Base-by-base conservation (phyloP, 1,140 invertebrate genomes). In the Cataglyphis hispanica region DNA sequence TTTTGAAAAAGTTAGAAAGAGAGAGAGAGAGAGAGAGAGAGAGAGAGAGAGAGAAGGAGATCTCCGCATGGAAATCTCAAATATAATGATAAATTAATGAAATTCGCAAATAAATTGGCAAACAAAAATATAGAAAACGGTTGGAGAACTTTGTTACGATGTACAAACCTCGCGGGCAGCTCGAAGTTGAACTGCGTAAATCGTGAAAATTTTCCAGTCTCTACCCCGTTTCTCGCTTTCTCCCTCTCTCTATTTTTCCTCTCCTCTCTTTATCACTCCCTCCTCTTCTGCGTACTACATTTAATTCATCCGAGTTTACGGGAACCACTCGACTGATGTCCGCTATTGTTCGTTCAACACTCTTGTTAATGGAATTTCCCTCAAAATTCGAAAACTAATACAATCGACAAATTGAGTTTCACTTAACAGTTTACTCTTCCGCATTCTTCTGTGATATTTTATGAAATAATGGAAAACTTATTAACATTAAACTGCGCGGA, bases 311-410 rank as follows among this genome's bases (percentile, higher is more conserved):
- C 25, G 78, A 83, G 78, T 83, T 83, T 83, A 83, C 56, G 11
- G 53, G 58, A 86, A 89, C 78, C 77, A 74, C 53, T 34, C 58
- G 76, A 76, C 56, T 43, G 86, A 78, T 87, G 53, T 13, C 19
- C 69, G 46, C 8, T 58, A 75, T 74, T 78, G 81, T 78, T 83
- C 67, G 69, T 60, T 72, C 72, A 25, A 60, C 78, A 60, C 50
- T 63, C n/a, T 75, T 85, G 85, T 89, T 92, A 92, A 92, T 92
- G 85, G 86, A 86, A 80, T 91, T 92, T 72, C 90, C 77, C 84
- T 91, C 76, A 91, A 90, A 90, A 91, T 91, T 72, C 76, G 70
- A 34, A 86, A 89, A 90, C 86, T 91, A 92, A 91, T 88, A 92
- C 88, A 87, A 91, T 92, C 60, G 46, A 53, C 86, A 50, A 85